Evolutionary conservation across 2,113 vertebrate genomes (phyloP).

Genomic region (Procavia capensis): DNA sequence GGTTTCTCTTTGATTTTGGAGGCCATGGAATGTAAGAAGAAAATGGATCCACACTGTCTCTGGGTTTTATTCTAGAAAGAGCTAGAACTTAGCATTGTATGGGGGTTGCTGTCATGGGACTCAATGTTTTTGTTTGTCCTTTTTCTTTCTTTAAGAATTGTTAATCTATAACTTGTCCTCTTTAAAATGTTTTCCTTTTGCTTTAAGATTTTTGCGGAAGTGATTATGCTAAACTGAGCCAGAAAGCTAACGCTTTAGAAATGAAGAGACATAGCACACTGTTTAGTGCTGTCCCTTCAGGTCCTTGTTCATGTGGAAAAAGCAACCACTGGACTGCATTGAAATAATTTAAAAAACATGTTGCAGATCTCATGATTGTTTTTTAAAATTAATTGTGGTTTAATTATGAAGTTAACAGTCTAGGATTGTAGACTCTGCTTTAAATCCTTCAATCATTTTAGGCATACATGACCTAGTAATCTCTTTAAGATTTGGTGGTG

Average conservation of each 20-base stretch:
- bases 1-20: not conserved
- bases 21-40: not conserved
- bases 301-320: not conserved
- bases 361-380: not conserved
- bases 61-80: not conserved
- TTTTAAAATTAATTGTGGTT: slow-evolving; percentile 26
- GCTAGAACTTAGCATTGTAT: not conserved
- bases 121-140: not conserved
- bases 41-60: not conserved
- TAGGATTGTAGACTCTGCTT: not conserved
- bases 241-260: not conserved
- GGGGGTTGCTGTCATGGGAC: not conserved
- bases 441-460: not conserved
- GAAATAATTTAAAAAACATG: not conserved
- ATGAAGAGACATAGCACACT: not conserved
- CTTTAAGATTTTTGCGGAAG: not conserved
- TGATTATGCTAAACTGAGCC: not conserved
- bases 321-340: not conserved
- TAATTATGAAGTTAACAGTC: not conserved
- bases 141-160: not conserved
- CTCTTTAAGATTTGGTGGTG: not conserved
- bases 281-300: not conserved
- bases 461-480: not conserved
- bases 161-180: not conserved
- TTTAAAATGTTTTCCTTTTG: too few relatives aligned